A percentile compares a stretch with the other conserved stretches of the same genome.
phyloP scores from a whole-genome alignment of 2,797 vertebrate species.

The Ctenopoma multispine region DNA sequence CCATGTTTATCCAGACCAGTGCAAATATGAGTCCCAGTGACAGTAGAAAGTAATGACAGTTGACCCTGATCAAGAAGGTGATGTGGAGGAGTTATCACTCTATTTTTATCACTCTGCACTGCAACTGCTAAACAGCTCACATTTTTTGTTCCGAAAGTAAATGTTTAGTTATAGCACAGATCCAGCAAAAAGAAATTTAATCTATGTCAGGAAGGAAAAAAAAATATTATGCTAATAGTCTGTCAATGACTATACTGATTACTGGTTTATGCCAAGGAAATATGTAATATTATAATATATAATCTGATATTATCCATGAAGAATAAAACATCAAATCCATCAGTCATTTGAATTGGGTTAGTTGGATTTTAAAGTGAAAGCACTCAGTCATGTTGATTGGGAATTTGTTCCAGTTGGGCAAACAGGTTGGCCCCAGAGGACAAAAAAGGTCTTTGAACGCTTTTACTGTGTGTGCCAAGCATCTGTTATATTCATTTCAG shows the following conservation, averaged over 20 bases:
- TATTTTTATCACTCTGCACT: neutral
- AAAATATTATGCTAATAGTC: constrained; percentile 26
- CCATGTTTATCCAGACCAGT: constrained; percentile 59
- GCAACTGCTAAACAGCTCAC: neutral
- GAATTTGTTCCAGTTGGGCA: constrained; percentile 70
- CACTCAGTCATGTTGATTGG: constrained; percentile 51
- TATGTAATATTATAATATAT: too few species aligned
- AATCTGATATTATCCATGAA: constrained; percentile 49
- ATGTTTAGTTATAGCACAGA: constrained; percentile 24
- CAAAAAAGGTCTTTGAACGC: constrained; percentile 65
- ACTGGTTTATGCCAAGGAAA: constrained; percentile 50
- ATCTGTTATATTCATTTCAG: constrained; percentile 69
- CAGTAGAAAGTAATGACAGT: constrained; percentile 47
- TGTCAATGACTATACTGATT: constrained; percentile 19
- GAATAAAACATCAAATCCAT: constrained; percentile 58
- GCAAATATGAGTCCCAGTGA: constrained; percentile 55
- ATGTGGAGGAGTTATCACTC: constrained; percentile 23
- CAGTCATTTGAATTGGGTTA: constrained; percentile 56
- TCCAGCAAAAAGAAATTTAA: constrained; percentile 19
- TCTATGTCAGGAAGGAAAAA: neutral
- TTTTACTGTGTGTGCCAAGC: constrained; percentile 56
- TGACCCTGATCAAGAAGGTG: constrained; percentile 45
- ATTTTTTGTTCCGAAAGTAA: constrained; percentile 5
- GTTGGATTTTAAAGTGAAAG: constrained; percentile 49
- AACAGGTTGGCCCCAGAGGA: constrained; percentile 64